Evolutionary conservation across 2,888 invertebrate genomes (phyloP), one percentile per base, ranked within the genome.

Genomic region (Germaria angustata): DNA sequence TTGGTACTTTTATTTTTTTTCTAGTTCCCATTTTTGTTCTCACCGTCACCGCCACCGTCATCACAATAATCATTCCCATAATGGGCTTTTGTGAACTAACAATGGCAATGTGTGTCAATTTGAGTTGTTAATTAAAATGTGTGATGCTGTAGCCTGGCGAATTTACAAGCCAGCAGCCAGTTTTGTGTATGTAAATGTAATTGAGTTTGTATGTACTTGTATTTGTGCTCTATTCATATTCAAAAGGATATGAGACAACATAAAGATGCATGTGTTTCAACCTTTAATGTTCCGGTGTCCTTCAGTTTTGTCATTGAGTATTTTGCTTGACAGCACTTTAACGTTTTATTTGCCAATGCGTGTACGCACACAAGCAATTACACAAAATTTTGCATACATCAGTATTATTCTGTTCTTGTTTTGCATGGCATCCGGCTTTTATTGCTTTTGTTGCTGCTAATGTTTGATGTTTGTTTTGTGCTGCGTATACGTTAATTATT

Each of bases 111-210:
- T 76, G 55, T 72, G 81, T 65, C 73, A 73, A 78, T 78, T 81
- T 81, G 72, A 51, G 66, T 41, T 73, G 68, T 81, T 73, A 81
- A 81, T 81, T 81, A 81, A 69, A 81, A 73, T 73, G 66, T 59
- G 63, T 49, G 46, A 55, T 63, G 53, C 15, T 41, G 41, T 55
- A 49, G 53, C 17, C 66, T 34, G 63, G 11, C 39, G 15, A 7
- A 2, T 51, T 15, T 44, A 22, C 20, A 49, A 59, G 32, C 66
- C 81, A 44, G 68, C 55, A 77, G 68, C 53, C 41, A 44, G 32
- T 68, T 61, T 28, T 39, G 28, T 36, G 32, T 39, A 20, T 36
- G 32, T 20, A 20, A 24, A 34, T 20, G 24, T 46, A 39, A 49
- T 49, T 17, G 22, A 24, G 24, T 24, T 36, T 46, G 49, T 3